Conservation (phyloP, 2,888 invertebrate genomes). For the Ceramica pisi region DNA sequence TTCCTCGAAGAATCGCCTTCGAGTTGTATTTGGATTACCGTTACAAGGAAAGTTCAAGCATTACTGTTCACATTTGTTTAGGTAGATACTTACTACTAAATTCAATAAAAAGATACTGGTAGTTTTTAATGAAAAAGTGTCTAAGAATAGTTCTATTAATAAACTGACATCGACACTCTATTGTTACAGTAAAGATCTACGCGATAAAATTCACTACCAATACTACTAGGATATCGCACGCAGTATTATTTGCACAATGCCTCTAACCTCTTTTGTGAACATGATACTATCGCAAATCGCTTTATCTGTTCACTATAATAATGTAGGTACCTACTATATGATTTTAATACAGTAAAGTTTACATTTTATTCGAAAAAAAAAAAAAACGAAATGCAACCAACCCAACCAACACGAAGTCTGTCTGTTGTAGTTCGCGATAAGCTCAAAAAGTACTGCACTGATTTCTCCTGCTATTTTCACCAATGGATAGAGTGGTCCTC, state of each 20-base stretch:
- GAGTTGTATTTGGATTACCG: neutral
- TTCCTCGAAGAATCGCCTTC: neutral
- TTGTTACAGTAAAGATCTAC: slow-evolving; percentile 23
- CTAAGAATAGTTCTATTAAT: neutral
- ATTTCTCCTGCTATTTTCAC: too few relatives aligned
- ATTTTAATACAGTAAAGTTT: neutral
- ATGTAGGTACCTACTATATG: too few relatives aligned
- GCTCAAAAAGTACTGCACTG: too few relatives aligned
- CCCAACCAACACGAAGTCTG: neutral
- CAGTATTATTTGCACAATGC: slow-evolving; percentile 3
- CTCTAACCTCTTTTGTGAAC: neutral
- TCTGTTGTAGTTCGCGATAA: too few relatives aligned
- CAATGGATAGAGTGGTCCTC: too few relatives aligned
- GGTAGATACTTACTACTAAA: too few relatives aligned
- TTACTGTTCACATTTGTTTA: too few relatives aligned
- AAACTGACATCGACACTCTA: slow-evolving; percentile 34
- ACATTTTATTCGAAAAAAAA: neutral
- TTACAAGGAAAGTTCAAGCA: neutral
- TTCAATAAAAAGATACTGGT: too few relatives aligned
- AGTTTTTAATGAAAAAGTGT: neutral
- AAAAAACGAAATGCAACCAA: neutral
- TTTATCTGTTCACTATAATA: too few relatives aligned
- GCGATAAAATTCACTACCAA: slow-evolving; percentile 17
- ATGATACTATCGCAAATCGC: too few relatives aligned
- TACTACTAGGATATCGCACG: slow-evolving; percentile 5